These are phyloP conservation scores for Molossus alvarezi DNA, from an alignment of 2,797 vertebrate species.

Conservation along the genomic window DNA sequence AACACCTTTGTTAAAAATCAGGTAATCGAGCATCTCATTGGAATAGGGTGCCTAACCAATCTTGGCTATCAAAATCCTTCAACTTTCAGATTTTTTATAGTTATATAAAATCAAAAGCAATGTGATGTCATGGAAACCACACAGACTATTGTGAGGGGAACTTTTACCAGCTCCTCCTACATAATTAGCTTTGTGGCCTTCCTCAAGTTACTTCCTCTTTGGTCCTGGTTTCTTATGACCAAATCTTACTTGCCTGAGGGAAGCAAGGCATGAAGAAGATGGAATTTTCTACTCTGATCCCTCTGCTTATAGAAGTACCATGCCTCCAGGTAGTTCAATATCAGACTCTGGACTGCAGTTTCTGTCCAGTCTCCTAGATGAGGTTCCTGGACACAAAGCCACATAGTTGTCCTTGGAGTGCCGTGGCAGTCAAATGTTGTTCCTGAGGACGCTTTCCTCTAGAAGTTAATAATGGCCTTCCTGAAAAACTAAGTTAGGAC, in stretches of 20 bases:
- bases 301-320: not conserved
- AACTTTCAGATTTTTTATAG: slow-evolving; percentile 4
- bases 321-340: not conserved
- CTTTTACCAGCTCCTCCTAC: not conserved
- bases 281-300: not conserved
- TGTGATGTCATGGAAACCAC: not conserved
- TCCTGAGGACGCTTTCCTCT: not conserved
- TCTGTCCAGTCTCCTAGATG: not conserved
- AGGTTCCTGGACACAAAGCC: not conserved
- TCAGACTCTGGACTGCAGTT: not conserved
- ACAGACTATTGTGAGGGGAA: not conserved
- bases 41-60: not conserved
- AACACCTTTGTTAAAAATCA: slow-evolving; percentile 16
- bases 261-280: not conserved
- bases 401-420: not conserved
- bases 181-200: slow-evolving; percentile 18
- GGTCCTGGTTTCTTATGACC: slow-evolving; percentile 44
- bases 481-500: not conserved
- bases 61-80: slow-evolving; percentile 31
- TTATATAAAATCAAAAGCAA: slow-evolving; percentile 39
- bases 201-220: slow-evolving; percentile 20
- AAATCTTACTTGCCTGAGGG: slow-evolving; percentile 34
- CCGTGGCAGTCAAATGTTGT: not conserved
- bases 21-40: not conserved
- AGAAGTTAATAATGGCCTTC: not conserved